Percentiles rank a stretch among this genome's conserved stretches.
Evolutionary conservation across 2,113 vertebrate species (phyloP).

Genomic region (Rhinichthys klamathensis): DNA sequence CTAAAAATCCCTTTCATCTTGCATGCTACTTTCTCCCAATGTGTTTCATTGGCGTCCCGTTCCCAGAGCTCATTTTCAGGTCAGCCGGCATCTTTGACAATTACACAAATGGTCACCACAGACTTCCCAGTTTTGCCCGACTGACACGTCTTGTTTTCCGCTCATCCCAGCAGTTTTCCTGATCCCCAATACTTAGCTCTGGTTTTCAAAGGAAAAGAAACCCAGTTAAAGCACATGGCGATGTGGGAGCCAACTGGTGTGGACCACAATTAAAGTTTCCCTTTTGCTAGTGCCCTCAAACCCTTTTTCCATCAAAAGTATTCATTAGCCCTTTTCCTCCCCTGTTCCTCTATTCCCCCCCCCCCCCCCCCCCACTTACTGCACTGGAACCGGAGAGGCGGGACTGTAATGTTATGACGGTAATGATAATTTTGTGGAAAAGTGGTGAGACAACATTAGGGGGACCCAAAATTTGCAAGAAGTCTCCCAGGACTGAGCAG

Average conservation of each 20-base stretch:
- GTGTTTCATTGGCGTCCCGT: conserved; percentile 28
- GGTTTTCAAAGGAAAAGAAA: conserved; percentile 50
- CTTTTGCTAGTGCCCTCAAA: conserved; percentile 46
- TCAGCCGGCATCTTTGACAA: conserved; percentile 35
- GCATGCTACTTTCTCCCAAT: neutral
- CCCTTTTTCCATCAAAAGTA: conserved; percentile 59
- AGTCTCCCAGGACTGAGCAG: conserved; percentile 11
- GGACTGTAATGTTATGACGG: conserved; percentile 25
- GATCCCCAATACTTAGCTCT: conserved; percentile 48
- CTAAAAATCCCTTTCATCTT: conserved; percentile 19
- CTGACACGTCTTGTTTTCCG: conserved; percentile 52
- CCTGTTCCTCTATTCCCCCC: conserved; percentile 1
- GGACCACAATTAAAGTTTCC: conserved; percentile 51
- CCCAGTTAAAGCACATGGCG: conserved; percentile 39
- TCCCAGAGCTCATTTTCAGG: conserved; percentile 47
- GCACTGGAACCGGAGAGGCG: conserved; percentile 9
- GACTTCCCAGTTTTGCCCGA: conserved; percentile 35
- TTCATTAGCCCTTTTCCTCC: conserved; percentile 54
- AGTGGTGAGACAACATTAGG: conserved; percentile 28
- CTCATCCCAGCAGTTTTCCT: conserved; percentile 60
- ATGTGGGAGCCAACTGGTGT: conserved; percentile 49
- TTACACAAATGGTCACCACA: conserved; percentile 39
- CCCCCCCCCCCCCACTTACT: neutral
- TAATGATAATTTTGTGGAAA: conserved; percentile 54
- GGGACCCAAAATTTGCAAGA: conserved; percentile 23